Base-by-base conservation (phyloP, 2,888 invertebrate species). In the Rhodophaea formosa region DNA sequence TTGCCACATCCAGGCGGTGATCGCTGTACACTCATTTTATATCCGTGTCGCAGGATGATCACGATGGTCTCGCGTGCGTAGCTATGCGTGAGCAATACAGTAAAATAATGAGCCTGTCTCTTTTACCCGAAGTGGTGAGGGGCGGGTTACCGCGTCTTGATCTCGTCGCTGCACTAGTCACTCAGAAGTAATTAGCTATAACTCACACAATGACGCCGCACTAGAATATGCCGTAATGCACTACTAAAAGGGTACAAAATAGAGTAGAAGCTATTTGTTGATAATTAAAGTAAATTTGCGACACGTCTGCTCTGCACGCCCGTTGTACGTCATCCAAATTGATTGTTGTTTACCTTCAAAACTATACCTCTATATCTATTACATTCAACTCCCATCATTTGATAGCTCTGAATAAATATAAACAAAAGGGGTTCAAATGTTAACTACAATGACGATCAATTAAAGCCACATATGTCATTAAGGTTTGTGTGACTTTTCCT, bases 281-380 rank as follows among this genome's bases (percentile, higher is more conserved):
- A 42, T 39, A 42, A 42, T 14, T 42, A 42, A 42, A 42, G n/a
- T 42, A 42, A 42, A 42, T 42, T 14, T 42, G 42, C 42, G 42
- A 42, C 42, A 42, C 42, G 42, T 42, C 42, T 42, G 42, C 2
- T n/a, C n/a, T 42, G 42, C 42, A 42, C 42, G 42, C 39, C n/a
- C 10, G 12, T 35, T 10, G 35, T 29, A 47, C n/a, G n/a, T 29
- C 23, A 47, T 47, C 29, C 29, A 30, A 47, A 14, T 47, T 47
- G 30, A 47, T 47, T 47, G 47, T 47, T 47, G 30, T 47, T 47
- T 47, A 47, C 47, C n/a, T 47, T 23, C 30, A 12, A 3, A 30
- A 8, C 47, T 3, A 14, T 47, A 30, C 7, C 30, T 16, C 1
- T 45, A 45, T 17, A 30, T 8, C 47, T 47, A 12, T 2, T 30